phyloP scores from a whole-genome alignment of 2,888 invertebrate species.

The Ecliptopera silaceata region DNA sequence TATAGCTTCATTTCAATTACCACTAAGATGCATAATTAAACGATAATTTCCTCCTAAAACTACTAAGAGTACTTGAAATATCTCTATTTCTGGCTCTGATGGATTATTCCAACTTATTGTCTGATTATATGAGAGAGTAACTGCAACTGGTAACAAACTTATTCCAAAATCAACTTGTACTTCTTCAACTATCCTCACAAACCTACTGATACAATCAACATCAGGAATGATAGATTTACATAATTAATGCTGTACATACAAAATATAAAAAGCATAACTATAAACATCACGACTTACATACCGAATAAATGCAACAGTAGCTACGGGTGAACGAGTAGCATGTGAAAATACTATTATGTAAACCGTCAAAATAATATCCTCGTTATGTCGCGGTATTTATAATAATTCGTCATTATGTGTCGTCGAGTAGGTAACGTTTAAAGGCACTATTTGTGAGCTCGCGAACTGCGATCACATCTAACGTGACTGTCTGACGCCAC shows the following conservation, averaged over 20 bases:
- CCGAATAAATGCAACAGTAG: conserved; percentile 77
- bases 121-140: conserved; percentile 64
- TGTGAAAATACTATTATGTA: conserved; percentile 66
- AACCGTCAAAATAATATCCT: conserved; percentile 58
- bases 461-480: conserved; percentile 64
- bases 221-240: conserved; percentile 75
- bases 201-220: conserved; percentile 45
- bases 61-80: conserved; percentile 15
- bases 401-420: conserved; percentile 45
- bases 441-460: conserved; percentile 60
- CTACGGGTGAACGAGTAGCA: conserved; percentile 52
- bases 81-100: conserved; percentile 23
- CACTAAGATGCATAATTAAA: conserved; percentile 64
- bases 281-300: conserved; percentile 75
- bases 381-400: conserved; percentile 47
- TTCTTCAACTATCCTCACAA: conserved; percentile 43
- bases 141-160: conserved; percentile 78
- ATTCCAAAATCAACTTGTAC: conserved; percentile 59
- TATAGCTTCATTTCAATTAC: conserved; percentile 76
- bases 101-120: conserved; percentile 43
- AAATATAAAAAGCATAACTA: conserved; percentile 73
- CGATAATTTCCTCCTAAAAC: conserved; percentile 27
- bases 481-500: conserved; percentile 77
- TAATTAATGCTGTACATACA: conserved; percentile 74
- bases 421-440: conserved; percentile 65